Conservation (phyloP, 1,140 invertebrate genomes). For the Aphaenogaster rudis region DNA sequence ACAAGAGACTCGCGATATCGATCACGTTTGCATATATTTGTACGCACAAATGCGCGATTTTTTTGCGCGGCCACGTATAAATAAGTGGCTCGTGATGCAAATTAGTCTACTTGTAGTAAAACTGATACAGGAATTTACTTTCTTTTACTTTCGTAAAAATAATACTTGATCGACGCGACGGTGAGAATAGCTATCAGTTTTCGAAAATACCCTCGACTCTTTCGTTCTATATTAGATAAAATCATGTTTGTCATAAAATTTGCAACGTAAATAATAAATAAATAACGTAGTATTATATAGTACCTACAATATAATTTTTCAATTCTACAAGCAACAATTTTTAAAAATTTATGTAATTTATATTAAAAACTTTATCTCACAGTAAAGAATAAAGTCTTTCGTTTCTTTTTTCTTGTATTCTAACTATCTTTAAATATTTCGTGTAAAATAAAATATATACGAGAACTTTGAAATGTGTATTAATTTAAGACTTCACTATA, state of each 20-base stretch:
- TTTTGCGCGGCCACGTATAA: slow-evolving; percentile 58
- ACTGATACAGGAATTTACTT: slow-evolving; percentile 54
- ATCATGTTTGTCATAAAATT: background rate
- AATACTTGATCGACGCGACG: background rate
- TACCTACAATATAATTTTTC: background rate
- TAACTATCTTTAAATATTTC: background rate
- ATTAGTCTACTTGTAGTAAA: slow-evolving; percentile 76
- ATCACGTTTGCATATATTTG: slow-evolving; percentile 46
- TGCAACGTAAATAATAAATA: background rate
- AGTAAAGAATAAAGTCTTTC: background rate
- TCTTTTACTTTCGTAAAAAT: background rate
- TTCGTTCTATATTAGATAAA: background rate
- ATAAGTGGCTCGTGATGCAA: slow-evolving; percentile 78
- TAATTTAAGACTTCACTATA: background rate
- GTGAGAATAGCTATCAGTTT: background rate
- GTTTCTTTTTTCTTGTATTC: background rate
- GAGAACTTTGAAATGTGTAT: background rate
- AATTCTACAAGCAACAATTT: background rate
- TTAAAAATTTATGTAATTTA: background rate
- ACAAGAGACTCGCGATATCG: slow-evolving; percentile 54
- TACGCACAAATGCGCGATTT: slow-evolving; percentile 21
- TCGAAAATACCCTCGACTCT: background rate
- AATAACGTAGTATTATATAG: background rate
- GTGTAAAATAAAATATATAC: background rate
- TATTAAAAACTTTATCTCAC: slow-evolving; percentile 3